Percentiles rank a stretch among this genome's conserved stretches.
phyloP scores from a whole-genome alignment of 2,797 vertebrate species.

The Phataginus tetradactyla region DNA sequence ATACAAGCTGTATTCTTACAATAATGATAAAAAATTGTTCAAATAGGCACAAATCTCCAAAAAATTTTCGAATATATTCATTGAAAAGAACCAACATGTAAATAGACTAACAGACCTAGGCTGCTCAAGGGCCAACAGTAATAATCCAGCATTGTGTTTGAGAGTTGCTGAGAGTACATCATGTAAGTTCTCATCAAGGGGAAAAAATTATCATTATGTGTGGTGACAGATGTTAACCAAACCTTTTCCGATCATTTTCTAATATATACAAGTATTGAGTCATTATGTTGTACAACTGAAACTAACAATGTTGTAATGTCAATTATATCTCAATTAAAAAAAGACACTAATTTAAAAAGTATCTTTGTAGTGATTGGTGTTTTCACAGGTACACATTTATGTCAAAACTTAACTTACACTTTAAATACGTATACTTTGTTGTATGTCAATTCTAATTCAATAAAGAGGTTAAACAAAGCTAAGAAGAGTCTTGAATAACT shows the following conservation, averaged over 20 bases:
- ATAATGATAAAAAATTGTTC: too few species aligned
- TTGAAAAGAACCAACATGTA: too few species aligned
- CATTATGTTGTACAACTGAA: not conserved
- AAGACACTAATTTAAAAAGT: not conserved
- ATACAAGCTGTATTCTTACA: too few species aligned
- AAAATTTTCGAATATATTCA: too few species aligned
- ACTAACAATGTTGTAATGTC: not conserved
- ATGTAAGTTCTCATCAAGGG: not conserved
- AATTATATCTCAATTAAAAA: not conserved
- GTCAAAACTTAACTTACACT: not conserved
- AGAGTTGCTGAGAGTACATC: not conserved
- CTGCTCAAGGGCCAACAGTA: not conserved
- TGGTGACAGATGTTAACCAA: not conserved
- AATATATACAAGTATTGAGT: not conserved
- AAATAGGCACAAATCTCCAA: too few species aligned
- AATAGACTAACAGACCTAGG: too few species aligned
- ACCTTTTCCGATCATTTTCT: too few species aligned
- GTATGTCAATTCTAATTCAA: constrained; percentile 20
- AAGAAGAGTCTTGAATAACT: not conserved
- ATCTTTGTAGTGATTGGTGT: not conserved
- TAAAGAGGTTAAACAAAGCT: not conserved
- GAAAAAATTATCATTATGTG: not conserved
- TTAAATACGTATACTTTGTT: not conserved
- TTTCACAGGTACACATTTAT: not conserved
- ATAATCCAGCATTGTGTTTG: not conserved